A percentile compares a stretch with the other conserved stretches of the same genome.
Evolutionary conservation across 2,797 vertebrate species (phyloP).

Genomic region (Stomatorhinus walkeri): DNA sequence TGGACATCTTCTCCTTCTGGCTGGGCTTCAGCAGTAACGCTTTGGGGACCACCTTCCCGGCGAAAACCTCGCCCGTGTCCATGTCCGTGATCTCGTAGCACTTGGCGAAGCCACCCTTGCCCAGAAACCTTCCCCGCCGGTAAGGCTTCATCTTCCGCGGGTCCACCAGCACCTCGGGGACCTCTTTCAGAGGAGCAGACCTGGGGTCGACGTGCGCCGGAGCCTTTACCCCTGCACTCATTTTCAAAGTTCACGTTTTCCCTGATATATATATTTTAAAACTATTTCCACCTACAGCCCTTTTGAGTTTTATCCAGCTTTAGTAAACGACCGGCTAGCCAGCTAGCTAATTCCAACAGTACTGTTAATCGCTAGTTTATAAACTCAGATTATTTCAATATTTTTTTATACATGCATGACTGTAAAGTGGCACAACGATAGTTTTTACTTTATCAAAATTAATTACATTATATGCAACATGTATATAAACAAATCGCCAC

Average conservation of each 20-base stretch:
- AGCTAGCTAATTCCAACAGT: background rate
- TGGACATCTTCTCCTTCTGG: constrained; percentile 96
- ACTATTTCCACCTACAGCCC: background rate
- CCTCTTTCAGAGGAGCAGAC: constrained; percentile 66
- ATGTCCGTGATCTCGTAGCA: constrained; percentile 90
- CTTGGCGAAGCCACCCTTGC: constrained; percentile 91
- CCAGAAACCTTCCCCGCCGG: constrained; percentile 79
- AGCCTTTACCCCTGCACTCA: constrained; percentile 54
- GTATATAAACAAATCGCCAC: background rate
- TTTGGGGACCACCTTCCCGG: constrained; percentile 91
- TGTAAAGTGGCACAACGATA: background rate
- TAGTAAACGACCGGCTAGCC: background rate
- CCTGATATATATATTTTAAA: background rate
- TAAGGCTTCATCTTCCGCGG: constrained; percentile 73
- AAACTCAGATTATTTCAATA: background rate
- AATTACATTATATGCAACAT: background rate
- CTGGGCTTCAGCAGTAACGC: constrained; percentile 86
- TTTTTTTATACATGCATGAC: background rate
- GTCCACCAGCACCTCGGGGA: constrained; percentile 81
- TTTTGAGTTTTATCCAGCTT: background rate
- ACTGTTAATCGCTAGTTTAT: background rate
- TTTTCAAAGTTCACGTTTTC: constrained; percentile 26
- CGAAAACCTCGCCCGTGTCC: constrained; percentile 78
- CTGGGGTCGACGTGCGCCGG: constrained; percentile 52
- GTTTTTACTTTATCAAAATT: background rate